These are phyloP conservation scores for Harlomillsia oculata DNA, from an alignment of 1,140 invertebrate species.

Conservation along the genomic window DNA sequence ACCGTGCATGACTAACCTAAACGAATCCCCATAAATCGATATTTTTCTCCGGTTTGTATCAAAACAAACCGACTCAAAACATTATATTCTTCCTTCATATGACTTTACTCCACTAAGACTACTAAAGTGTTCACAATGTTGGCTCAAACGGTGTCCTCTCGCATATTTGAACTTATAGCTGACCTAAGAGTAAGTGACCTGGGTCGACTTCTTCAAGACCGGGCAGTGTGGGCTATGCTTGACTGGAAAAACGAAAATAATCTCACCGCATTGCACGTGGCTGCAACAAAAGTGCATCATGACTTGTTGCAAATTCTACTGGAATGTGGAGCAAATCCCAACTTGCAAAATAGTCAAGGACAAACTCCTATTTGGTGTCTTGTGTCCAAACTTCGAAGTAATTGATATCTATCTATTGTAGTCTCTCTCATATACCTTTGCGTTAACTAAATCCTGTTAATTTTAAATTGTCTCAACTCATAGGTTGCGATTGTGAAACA, in stretches of 20 bases:
- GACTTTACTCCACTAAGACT: too few relatives aligned
- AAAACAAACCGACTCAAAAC: too few relatives aligned
- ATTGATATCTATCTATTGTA: neutral
- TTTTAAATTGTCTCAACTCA: neutral
- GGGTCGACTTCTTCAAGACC: too few relatives aligned
- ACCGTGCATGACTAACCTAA: too few relatives aligned
- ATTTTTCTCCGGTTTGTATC: too few relatives aligned
- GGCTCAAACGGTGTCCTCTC: too few relatives aligned
- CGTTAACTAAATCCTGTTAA: neutral
- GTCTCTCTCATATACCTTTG: neutral
- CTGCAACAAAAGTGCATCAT: constrained; percentile 1
- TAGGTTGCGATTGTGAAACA: constrained; percentile 23
- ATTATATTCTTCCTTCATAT: too few relatives aligned
- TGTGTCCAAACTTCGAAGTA: constrained; percentile 8
- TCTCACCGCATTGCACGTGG: constrained; percentile 15
- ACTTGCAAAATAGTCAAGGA: constrained; percentile 15
- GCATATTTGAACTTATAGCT: too few relatives aligned
- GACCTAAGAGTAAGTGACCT: too few relatives aligned
- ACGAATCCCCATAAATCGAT: too few relatives aligned
- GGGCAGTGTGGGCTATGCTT: too few relatives aligned
- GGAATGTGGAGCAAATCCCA: constrained; percentile 12
- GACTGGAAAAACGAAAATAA: constrained; percentile 7
- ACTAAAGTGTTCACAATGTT: too few relatives aligned
- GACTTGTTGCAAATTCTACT: constrained; percentile 18
- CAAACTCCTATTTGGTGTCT: constrained; percentile 12